Conservation (phyloP, 1,140 invertebrate species). For the Nylanderia fulva region DNA sequence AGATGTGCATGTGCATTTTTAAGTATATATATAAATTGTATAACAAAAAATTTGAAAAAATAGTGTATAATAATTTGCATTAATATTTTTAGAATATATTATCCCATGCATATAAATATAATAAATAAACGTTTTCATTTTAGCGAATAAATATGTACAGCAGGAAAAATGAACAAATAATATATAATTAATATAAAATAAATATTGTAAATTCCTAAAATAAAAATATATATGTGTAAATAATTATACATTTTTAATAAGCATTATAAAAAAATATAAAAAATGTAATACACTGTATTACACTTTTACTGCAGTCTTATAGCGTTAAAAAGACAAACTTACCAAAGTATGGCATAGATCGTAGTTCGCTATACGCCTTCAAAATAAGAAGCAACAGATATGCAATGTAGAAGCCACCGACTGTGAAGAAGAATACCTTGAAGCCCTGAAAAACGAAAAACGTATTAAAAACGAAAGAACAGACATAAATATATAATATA, state of each 20-base stretch:
- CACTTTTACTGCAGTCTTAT: not conserved
- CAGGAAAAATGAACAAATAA: no score
- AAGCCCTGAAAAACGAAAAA: slow-evolving; percentile 89
- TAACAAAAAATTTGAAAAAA: no score
- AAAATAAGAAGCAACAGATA: slow-evolving; percentile 95
- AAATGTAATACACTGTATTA: no score
- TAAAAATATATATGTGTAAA: no score
- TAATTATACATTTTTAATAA: not conserved
- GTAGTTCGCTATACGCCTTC: slow-evolving; percentile 96
- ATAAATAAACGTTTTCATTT: no score
- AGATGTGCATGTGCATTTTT: no score
- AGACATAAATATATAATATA: not conserved
- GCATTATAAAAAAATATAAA: not conserved
- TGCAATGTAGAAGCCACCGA: slow-evolving; percentile 93
- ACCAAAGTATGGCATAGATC: slow-evolving; percentile 99
- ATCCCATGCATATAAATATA: no score
- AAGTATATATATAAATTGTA: no score
- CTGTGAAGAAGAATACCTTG: slow-evolving; percentile 95
- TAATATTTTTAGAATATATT: no score
- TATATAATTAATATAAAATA: no score
- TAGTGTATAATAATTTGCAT: no score
- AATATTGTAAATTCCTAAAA: not conserved
- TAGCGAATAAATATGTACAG: no score
- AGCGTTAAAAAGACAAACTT: slow-evolving; percentile 74
- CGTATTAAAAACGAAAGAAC: not conserved